These are phyloP conservation scores for Drosophila aldrichi DNA, from an alignment of 2,888 invertebrate species.

Conservation along the genomic window DNA sequence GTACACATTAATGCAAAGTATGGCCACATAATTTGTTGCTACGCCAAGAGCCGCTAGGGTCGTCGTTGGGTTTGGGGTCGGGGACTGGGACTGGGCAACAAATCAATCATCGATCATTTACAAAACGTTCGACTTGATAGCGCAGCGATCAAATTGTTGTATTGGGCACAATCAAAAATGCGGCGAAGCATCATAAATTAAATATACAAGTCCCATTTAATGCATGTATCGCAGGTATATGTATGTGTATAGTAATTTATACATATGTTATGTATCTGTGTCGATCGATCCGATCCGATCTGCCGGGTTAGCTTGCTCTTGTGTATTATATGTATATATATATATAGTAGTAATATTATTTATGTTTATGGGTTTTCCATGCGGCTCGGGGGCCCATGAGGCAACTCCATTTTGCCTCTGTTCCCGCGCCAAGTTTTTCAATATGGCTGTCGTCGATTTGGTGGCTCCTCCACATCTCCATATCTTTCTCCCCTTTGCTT, in stretches of 20 bases:
- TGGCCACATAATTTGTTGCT: conserved; percentile 45
- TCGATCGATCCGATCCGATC: conserved; percentile 20
- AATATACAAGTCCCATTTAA: conserved; percentile 44
- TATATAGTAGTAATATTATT: conserved; percentile 68
- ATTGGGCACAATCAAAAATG: conserved; percentile 54
- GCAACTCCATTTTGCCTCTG: conserved; percentile 73
- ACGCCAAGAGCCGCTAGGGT: conserved; percentile 10
- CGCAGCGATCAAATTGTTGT: conserved; percentile 55
- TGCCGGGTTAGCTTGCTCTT: conserved; percentile 20
- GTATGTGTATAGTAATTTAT: background rate
- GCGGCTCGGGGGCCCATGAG: conserved; percentile 35
- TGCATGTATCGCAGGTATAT: background rate
- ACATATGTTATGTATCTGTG: conserved; percentile 13
- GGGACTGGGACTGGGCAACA: conserved; percentile 48
- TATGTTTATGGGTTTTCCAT: conserved; percentile 77
- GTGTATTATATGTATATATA: conserved; percentile 63
- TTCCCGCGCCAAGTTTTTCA: conserved; percentile 50
- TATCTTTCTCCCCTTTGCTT: background rate
- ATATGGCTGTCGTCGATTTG: conserved; percentile 76
- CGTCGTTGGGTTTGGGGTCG: background rate
- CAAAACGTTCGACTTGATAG: conserved; percentile 54
- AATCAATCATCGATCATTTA: conserved; percentile 78
- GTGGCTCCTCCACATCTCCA: conserved; percentile 32
- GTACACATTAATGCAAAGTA: conserved; percentile 56
- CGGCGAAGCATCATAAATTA: conserved; percentile 73